These are phyloP conservation scores for Diadophis punctatus DNA, from an alignment of 2,113 vertebrate genomes.

Conservation along the genomic window DNA sequence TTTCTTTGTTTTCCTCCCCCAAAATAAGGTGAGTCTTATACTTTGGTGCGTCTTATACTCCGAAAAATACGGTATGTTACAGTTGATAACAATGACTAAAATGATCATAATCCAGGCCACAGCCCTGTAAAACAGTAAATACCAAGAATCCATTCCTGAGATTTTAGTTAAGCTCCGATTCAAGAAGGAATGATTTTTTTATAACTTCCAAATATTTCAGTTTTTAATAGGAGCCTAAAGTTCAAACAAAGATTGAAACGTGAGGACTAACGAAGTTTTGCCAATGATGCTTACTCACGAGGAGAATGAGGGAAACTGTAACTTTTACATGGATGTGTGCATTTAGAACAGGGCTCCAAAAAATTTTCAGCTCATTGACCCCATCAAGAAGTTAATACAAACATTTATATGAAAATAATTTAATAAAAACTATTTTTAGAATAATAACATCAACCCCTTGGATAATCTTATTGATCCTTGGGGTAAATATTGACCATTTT, in stretches of 20 bases:
- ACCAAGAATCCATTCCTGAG: not conserved
- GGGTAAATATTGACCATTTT: not conserved
- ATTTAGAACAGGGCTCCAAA: not conserved
- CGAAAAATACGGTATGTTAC: too few species aligned
- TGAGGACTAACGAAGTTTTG: not conserved
- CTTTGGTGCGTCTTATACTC: too few species aligned
- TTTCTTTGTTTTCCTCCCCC: too few species aligned
- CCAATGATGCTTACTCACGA: not conserved
- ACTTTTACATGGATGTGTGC: not conserved
- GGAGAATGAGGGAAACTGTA: not conserved
- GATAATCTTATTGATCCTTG: not conserved
- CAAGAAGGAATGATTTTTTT: not conserved
- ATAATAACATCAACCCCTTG: not conserved
- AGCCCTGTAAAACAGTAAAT: not conserved
- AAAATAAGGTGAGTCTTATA: too few species aligned
- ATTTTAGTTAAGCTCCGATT: not conserved
- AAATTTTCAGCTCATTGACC: not conserved
- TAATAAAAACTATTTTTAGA: not conserved
- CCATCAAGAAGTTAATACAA: not conserved
- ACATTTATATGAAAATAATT: not conserved
- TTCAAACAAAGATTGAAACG: not conserved
- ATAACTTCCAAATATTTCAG: not conserved
- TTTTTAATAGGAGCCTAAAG: not conserved
- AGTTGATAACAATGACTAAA: not conserved
- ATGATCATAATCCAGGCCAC: not conserved